Base-by-base conservation (phyloP, 2,113 vertebrate genomes). In the Tetrax tetrax region DNA sequence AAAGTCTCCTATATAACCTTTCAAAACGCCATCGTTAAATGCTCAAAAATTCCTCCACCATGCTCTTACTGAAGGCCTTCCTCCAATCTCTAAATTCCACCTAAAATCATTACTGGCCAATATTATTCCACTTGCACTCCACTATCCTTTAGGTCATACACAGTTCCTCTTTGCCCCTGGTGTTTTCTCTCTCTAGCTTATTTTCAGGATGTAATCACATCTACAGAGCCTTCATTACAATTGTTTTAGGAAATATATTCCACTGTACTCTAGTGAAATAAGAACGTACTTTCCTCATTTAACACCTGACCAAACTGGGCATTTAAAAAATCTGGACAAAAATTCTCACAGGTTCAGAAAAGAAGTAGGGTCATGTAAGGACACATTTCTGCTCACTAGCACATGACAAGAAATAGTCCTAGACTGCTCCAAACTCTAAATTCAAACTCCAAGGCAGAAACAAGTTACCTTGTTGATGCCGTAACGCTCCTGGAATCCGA, bases 391-490 rank as follows among this genome's bases (percentile, higher is more conserved):
- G 57, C 28, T 70, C 15, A 8, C 25, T 28, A 79, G 38, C 78
- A 79, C 0, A 0, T 5, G 33, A 56, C 16, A 60, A 80, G 33
- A 38, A 91, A 43, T 1, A 51, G 24, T 4, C 21, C 15, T 38
- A 29, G 23, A n/a, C n/a, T n/a, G n/a, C 14, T 14, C 47, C 31
- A 51, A 41, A 70, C 18, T 38, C 51, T 3, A 77, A 83, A 69
- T 24, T 10, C 24, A 54, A 66, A 83, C 50, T 48, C 25, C 59
- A 81, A 72, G 28, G 31, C 17, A 75, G 65, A 83, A 56, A 41
- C 19, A 47, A 60, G 59, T 87, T 97, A 98, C 98, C 98, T 98
- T 96, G 98, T 97, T 89, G 98, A 98, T 86, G 98, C 97, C 92
- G 95, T 94, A 97, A 98, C 96, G 29, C 57, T 97, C 93, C 95